Conservation (phyloP, 1,140 invertebrate genomes). For the Drosophila sulfurigaster region DNA sequence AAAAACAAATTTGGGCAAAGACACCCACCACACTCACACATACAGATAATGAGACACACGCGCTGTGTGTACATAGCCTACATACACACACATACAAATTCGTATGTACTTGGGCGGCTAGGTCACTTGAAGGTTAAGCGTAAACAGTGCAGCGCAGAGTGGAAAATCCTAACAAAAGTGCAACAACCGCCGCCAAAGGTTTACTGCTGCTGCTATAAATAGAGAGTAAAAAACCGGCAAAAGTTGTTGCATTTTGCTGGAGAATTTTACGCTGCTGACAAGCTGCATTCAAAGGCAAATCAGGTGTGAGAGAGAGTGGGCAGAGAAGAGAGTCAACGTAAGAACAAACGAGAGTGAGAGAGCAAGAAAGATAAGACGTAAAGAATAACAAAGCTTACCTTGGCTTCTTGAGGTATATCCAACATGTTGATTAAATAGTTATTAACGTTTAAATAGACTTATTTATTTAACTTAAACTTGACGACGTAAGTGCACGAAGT, state of each 20-base stretch:
- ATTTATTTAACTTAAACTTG: slow-evolving; percentile 23
- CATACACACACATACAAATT: slow-evolving; percentile 13
- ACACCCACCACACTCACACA: slow-evolving; percentile 31
- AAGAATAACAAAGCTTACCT: slow-evolving; percentile 56
- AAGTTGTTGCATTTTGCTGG: slow-evolving; percentile 61
- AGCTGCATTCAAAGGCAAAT: slow-evolving; percentile 28
- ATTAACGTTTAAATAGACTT: not conserved
- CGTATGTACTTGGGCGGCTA: slow-evolving; percentile 51
- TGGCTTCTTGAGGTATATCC: slow-evolving; percentile 79
- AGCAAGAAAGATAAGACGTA: not conserved
- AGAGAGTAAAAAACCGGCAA: slow-evolving; percentile 45
- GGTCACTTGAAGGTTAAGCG: slow-evolving; percentile 80
- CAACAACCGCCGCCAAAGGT: slow-evolving; percentile 32
- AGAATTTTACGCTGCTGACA: slow-evolving; percentile 39
- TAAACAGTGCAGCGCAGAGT: slow-evolving; percentile 39
- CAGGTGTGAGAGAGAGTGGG: not conserved
- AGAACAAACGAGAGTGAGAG: not conserved
- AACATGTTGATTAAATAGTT: slow-evolving; percentile 64
- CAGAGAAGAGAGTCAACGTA: not conserved
- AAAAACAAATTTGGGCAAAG: slow-evolving; percentile 37
- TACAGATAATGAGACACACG: slow-evolving; percentile 8
- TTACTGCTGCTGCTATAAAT: slow-evolving; percentile 4
- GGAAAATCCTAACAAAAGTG: slow-evolving; percentile 58
- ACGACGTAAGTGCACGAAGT: not conserved
- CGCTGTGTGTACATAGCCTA: slow-evolving; percentile 21